Base-by-base conservation (phyloP, 2,113 vertebrate species). In the Phyllostomus hastatus region DNA sequence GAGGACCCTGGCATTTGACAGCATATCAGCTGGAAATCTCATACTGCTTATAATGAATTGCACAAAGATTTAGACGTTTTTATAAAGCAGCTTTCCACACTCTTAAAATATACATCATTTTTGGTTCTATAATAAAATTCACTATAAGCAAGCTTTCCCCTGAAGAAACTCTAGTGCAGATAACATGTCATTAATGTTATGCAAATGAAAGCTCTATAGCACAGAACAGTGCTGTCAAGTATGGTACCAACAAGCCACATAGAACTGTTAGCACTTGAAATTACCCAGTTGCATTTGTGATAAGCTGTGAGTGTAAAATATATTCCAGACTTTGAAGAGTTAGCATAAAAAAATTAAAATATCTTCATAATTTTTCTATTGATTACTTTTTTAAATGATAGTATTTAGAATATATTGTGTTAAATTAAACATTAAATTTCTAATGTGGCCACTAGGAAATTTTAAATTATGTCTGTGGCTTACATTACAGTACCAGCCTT, bases 311-410 rank as follows among this genome's bases (percentile, higher is more conserved):
- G 17, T 78, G 1, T 61, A 84, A 88, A 50, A 48, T 50, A 35
- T 54, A 70, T 35, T 78, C 20, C 20, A 52, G n/a, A 50, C 46
- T 96, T 94, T 84, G 57, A 75, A 85, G 50, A 76, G 17, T 57
- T 90, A 48, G 2, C 76, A 20, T 17, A 90, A 76, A 22, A 76
- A 83, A 41, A 31, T 33, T 88, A 70, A 89, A 69, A 31, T 35
- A 73, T 16, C 15, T 50, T 28, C 43, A 72, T 64, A 50, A 28
- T 81, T 82, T 89, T 95, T 88, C 84, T 75, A 28, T 76, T 28
- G 20, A 26, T 84, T 81, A 54, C 9, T 46, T 88, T 84, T 84
- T 91, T 16, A 85, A 52, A 46, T 82, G 35, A 76, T 87, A 41
- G 16, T 89, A 52, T 59, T 88, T 59, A 35, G 43, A 24, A 38